Evolutionary conservation across 1,140 invertebrate species (phyloP).

Genomic region (Dufourea novaeangliae): DNA sequence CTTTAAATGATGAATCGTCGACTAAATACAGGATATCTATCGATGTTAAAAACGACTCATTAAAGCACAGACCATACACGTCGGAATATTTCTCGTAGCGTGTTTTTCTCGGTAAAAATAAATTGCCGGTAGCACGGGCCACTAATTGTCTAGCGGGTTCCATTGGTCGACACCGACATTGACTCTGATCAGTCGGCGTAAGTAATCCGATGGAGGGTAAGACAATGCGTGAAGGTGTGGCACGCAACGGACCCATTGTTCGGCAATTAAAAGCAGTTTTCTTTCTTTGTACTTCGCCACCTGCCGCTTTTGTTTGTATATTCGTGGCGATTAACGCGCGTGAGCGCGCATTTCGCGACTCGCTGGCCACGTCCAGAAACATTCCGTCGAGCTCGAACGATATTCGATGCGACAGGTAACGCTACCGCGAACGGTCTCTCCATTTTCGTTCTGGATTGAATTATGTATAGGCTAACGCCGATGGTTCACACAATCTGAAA

Average conservation of each 20-base stretch:
- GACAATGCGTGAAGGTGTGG: slow-evolving; percentile 76
- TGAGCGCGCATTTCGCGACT: slow-evolving; percentile 71
- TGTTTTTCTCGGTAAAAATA: slow-evolving; percentile 38
- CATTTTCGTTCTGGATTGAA: neutral
- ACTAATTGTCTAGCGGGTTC: slow-evolving; percentile 40
- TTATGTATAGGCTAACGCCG: slow-evolving; percentile 26
- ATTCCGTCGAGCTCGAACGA: slow-evolving; percentile 1
- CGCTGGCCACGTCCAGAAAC: slow-evolving; percentile 73
- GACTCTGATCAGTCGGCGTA: slow-evolving; percentile 67
- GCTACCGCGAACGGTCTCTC: neutral
- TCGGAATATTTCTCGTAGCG: neutral
- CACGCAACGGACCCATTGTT: slow-evolving; percentile 71
- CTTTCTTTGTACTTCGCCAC: slow-evolving; percentile 74
- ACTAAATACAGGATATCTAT: no score
- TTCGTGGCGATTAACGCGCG: slow-evolving; percentile 62
- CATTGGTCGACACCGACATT: slow-evolving; percentile 53
- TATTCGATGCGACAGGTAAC: slow-evolving; percentile 66
- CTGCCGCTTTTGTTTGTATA: slow-evolving; percentile 75
- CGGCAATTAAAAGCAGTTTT: slow-evolving; percentile 79
- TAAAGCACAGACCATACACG: no score
- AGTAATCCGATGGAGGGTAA: slow-evolving; percentile 65
- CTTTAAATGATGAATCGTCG: no score
- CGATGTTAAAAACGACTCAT: no score
- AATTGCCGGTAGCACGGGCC: slow-evolving; percentile 45
- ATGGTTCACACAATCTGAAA: neutral